Conservation (phyloP, 2,888 invertebrate species). For the Acronicta alni region DNA sequence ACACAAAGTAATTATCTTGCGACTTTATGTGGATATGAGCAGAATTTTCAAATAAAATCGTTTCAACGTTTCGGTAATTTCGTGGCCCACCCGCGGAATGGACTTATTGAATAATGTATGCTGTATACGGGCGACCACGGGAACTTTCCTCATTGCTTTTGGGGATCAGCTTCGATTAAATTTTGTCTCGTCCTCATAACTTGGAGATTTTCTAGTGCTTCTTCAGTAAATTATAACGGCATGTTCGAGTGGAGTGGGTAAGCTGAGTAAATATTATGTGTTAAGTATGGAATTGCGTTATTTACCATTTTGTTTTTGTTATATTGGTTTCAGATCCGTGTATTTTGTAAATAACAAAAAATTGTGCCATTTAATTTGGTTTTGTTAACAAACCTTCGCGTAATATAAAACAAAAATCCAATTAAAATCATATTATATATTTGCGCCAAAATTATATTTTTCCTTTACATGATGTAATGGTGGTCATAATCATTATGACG, state of each 20-base stretch:
- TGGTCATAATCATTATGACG: too few species aligned
- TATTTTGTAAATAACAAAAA: too few species aligned
- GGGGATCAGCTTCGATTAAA: constrained; percentile 23
- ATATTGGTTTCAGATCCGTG: too few species aligned
- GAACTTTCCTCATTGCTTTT: constrained; percentile 31
- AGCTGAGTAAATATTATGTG: not conserved
- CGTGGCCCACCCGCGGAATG: constrained; percentile 26
- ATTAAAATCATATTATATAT: too few species aligned
- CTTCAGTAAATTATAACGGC: not conserved
- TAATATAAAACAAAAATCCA: too few species aligned
- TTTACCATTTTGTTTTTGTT: too few species aligned
- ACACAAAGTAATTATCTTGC: too few species aligned
- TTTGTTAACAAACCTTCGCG: too few species aligned
- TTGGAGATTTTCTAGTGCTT: constrained; percentile 5
- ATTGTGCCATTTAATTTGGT: too few species aligned
- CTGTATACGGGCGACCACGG: constrained; percentile 37
- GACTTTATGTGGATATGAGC: rapidly evolving
- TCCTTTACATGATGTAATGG: too few species aligned
- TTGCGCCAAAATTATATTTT: too few species aligned
- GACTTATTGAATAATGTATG: constrained; percentile 63
- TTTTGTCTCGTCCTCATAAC: constrained; percentile 28
- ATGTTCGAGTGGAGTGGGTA: not conserved
- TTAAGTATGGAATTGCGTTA: too few species aligned
- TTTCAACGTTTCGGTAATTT: constrained; percentile 1
- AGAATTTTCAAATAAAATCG: not conserved